Evolutionary conservation across 2,888 invertebrate genomes (phyloP), one percentile per base, ranked within the genome.

Genomic region (Philhelius pedissequus): DNA sequence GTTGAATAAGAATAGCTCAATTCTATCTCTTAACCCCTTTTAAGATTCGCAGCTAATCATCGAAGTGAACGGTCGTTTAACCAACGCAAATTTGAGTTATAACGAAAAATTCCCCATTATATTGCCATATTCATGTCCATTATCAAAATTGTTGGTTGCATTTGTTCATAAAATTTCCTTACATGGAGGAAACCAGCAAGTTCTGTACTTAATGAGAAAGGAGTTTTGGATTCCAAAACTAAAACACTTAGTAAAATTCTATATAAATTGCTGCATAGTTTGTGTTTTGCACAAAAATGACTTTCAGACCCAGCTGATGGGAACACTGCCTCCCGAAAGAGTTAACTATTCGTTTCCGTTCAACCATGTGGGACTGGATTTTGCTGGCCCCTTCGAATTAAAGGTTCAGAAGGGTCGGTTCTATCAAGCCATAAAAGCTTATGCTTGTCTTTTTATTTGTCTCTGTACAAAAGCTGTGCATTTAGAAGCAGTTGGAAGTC

Each of bases 341-440:
- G 68, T 48, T 4, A 45, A 40, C 2, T 78, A 64, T 13, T 73
- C 70, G 0, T 38, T 75, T n/a, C 78, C 86, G 5, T 81, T 84
- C 9, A 73, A 83, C 2, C 20, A 54, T 20, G 83, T 78, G 1
- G 78, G 78, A 27, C 18, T 86, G 0, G 84, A 84, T 11, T 84
- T 86, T 6, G 79, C 84, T 9, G 84, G 82, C 8, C 84, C 77
- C 1, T 86, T 86, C 25, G 50, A 58, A 5, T 22, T 86, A 0
- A 83, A 84, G 30, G 54, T 70, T 1, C 56, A 64, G 0, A 40
- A 22, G 1, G 27, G 73, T 11, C 22, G 71, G 22, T 71, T 66
- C 20, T 71, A 77, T 18, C 70, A 58, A 11, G 50, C 48, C 9
- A 30, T 27, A 7, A 80, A 86, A 35, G 62, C 60, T 3, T 79